These are phyloP conservation scores for Rotaria sp. DNA, from an alignment of 2,888 invertebrate species.

Conservation along the genomic window DNA sequence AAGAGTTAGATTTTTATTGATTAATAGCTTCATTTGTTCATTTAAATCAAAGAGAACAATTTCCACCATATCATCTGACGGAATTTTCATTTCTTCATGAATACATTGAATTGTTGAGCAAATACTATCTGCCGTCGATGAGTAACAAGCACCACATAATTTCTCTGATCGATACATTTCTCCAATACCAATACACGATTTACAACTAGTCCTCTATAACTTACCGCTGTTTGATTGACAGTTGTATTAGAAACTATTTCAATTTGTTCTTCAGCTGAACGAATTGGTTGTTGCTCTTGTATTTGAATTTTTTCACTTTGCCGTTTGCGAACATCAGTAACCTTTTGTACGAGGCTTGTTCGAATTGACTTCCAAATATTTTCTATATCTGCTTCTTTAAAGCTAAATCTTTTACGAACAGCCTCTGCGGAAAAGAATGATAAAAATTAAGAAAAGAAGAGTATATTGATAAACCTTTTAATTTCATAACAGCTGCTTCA, in stretches of 20 bases:
- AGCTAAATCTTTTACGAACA: not conserved
- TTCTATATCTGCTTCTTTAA: not conserved
- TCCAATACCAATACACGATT: not conserved
- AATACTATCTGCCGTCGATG: not conserved
- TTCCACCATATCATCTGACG: not conserved
- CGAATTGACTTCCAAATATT: not conserved
- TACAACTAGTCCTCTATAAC: no score
- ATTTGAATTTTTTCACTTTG: not conserved
- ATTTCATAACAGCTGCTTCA: not conserved
- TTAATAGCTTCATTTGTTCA: not conserved
- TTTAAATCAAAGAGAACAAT: not conserved
- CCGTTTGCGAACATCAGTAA: not conserved
- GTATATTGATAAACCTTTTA: not conserved
- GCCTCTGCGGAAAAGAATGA: not conserved
- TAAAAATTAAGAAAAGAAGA: not conserved
- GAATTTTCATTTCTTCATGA: slow-evolving; percentile 3
- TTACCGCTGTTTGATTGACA: no score
- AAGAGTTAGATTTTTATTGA: not conserved
- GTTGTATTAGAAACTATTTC: no score
- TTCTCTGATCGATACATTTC: not conserved
- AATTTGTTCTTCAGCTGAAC: no score
- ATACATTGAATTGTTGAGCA: not conserved
- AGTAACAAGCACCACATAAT: not conserved
- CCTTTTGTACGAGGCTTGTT: not conserved
- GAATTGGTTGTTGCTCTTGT: not conserved